These are phyloP conservation scores for Yoshiicerus persimilis DNA, from an alignment of 1,140 invertebrate species.

Conservation along the genomic window DNA sequence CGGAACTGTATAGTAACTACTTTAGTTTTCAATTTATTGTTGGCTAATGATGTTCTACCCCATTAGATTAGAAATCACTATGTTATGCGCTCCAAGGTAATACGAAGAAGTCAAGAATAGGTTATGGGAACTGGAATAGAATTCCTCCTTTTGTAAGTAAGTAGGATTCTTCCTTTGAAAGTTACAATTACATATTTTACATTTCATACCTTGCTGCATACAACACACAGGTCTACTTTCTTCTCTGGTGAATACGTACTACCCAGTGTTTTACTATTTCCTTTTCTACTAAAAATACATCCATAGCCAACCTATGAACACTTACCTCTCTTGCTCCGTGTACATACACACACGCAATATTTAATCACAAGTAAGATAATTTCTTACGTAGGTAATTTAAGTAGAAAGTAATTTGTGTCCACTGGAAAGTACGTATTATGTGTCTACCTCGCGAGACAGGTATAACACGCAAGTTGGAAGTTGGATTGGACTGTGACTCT, in stretches of 20 bases:
- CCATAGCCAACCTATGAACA: neutral
- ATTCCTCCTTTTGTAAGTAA: neutral
- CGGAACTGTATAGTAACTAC: no score
- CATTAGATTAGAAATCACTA: neutral
- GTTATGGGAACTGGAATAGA: neutral
- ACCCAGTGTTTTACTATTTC: neutral
- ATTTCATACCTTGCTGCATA: neutral
- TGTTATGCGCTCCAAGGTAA: neutral
- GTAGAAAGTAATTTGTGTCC: neutral
- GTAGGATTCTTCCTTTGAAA: neutral
- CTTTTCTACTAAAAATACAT: neutral
- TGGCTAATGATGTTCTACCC: neutral
- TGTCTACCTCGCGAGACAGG: no score
- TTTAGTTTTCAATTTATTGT: neutral
- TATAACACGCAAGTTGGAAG: no score
- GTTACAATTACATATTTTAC: neutral
- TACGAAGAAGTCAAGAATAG: neutral
- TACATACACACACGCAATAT: no score
- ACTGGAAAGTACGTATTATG: neutral
- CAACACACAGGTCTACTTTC: neutral
- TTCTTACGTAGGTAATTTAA: neutral
- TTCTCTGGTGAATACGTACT: neutral
- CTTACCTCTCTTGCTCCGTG: neutral
- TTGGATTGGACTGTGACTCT: neutral
- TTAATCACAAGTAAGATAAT: no score